These are phyloP conservation scores for Virgularia gustaviana DNA, from an alignment of 92 coral and sea anemone genomes.

Conservation along the genomic window DNA sequence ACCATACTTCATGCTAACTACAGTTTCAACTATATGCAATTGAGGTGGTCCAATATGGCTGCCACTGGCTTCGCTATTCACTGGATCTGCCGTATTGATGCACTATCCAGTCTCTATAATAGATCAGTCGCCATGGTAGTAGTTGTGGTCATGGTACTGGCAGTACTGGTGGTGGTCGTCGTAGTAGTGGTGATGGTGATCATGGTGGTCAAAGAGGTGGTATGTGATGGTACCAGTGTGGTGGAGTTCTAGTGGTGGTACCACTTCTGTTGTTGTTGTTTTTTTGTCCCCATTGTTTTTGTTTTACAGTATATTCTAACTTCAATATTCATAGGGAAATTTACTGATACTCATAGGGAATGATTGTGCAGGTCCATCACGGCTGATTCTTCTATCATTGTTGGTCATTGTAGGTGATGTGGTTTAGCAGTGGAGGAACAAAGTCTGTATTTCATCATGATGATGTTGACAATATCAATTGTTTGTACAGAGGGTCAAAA, in stretches of 20 bases:
- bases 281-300: no score
- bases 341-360: background rate
- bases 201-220: background rate
- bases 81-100: no score
- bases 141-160: background rate
- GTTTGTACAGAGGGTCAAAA: constrained; percentile 85
- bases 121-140: no score
- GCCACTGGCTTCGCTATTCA: no score
- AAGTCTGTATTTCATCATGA: constrained; percentile 96
- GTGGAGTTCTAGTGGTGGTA: no score
- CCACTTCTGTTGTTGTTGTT: no score
- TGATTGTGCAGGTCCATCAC: background rate
- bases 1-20: no score
- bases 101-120: no score
- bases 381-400: background rate
- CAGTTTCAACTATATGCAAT: no score
- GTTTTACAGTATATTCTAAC: background rate
- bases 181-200: background rate
- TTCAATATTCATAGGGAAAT: background rate
- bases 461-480: constrained; percentile 94
- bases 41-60: no score
- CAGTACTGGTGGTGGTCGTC: background rate
- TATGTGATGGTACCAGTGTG: background rate
- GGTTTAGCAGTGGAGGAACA: constrained; percentile 99
- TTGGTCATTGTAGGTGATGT: constrained; percentile 68